phyloP scores from a whole-genome alignment of 2,797 vertebrate genomes.

The Coracias cyanogaster region DNA sequence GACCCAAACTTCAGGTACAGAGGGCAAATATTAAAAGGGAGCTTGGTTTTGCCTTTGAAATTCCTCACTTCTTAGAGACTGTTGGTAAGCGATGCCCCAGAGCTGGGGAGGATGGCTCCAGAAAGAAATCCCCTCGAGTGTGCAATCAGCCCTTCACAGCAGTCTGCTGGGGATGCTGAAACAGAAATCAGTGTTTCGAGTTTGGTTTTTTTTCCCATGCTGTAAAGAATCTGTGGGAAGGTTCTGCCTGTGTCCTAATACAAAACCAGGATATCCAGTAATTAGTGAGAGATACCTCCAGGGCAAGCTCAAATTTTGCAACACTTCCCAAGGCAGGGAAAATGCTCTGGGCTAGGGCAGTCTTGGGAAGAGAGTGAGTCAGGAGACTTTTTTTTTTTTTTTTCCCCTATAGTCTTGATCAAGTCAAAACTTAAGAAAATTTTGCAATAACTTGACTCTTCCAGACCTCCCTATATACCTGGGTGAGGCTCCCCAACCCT shows the following conservation, averaged over 20 bases:
- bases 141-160: slow-evolving; percentile 34
- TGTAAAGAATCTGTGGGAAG: slow-evolving; percentile 57
- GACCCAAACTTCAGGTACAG: slow-evolving; percentile 50
- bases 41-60: slow-evolving; percentile 57
- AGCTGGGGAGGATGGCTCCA: slow-evolving; percentile 53
- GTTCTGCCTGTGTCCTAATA: slow-evolving; percentile 61
- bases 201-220: slow-evolving; percentile 68
- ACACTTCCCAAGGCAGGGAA: slow-evolving; percentile 70
- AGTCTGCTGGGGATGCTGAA: slow-evolving; percentile 41
- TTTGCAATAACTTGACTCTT: neutral
- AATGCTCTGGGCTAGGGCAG: slow-evolving; percentile 64
- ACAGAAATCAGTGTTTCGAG: slow-evolving; percentile 26
- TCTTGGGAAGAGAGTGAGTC: slow-evolving; percentile 69
- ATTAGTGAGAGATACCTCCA: slow-evolving; percentile 52
- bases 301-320: slow-evolving; percentile 63
- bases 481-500: neutral
- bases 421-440: slow-evolving; percentile 1
- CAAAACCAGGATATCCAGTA: slow-evolving; percentile 73
- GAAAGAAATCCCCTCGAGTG: slow-evolving; percentile 58
- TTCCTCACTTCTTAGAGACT: slow-evolving; percentile 9
- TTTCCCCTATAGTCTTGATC: neutral
- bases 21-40: slow-evolving; percentile 50
- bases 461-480: neutral
- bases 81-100: slow-evolving; percentile 43
- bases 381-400: neutral